Evolutionary conservation across 2,888 invertebrate genomes (phyloP), one percentile per base, ranked within the genome.

Genomic region (Ichneumon xanthorius): DNA sequence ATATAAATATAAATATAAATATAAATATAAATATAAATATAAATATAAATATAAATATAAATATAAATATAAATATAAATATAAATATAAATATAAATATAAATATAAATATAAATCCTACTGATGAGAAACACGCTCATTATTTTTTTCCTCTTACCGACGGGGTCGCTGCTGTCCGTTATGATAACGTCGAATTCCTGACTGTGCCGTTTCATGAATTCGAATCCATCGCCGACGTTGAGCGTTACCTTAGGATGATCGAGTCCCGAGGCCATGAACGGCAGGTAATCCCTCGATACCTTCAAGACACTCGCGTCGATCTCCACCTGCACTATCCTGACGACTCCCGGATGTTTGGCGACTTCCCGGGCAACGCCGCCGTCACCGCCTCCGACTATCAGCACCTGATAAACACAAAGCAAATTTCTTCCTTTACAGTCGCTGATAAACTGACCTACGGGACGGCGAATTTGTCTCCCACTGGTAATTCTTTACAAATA

Each of bases 301-400:
- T 98, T 97, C 16, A 99, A 96, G 1, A 99, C 99, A 93, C 96
- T 96, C 72, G 95, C 97, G 93, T 99, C 99, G 88, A 99, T 99
- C 95, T 99, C 99, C 79, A 99, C 99, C 96, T 98, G 96, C 76
- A 97, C 96, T 82, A 99, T 97, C 90, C 96, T 95, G 91, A 98
- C 96, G 0, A 99, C 99, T 82, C 95, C 94, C 0, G 98, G 98
- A 94, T 99, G 99, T 94, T 99, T 99, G 1, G 97, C 96, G 0
- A 99, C 98, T 94, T 99, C 99, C 11, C 99, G 96, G 0, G 98
- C 98, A 4, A 99, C 99, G 0, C 99, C 99, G 0, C 99, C 99
- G 94, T 99, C 99, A 0, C 99, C 99, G 0, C 99, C 99, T 0
- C 99, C 99, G 26, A 99, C 98, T 88, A 99, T 98, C 48, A 99